These are phyloP conservation scores for Crenichthys baileyi DNA, from an alignment of 2,797 vertebrate genomes.

Conservation along the genomic window DNA sequence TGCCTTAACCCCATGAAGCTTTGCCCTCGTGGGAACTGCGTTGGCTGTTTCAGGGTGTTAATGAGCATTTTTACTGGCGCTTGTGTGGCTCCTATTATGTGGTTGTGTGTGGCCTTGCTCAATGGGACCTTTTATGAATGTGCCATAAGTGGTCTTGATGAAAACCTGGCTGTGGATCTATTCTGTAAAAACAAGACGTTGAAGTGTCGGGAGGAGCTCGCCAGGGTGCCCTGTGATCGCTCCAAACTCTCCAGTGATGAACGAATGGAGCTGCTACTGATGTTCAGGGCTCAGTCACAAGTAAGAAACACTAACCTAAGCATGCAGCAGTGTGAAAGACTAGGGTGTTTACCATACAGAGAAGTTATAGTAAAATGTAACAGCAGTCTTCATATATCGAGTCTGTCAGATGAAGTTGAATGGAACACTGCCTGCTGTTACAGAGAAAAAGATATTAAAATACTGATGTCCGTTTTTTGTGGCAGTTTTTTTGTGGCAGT, in stretches of 20 bases:
- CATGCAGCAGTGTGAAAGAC: neutral
- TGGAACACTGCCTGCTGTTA: neutral
- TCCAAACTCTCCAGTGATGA: slow-evolving; percentile 79
- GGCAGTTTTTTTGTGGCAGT: neutral
- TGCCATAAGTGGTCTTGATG: slow-evolving; percentile 88
- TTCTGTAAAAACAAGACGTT: slow-evolving; percentile 86
- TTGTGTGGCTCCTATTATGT: slow-evolving; percentile 90
- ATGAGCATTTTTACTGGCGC: slow-evolving; percentile 81
- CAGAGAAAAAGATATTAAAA: neutral
- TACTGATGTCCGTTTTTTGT: neutral
- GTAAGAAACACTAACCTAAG: slow-evolving; percentile 69
- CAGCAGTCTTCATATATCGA: neutral
- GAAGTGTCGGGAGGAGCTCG: slow-evolving; percentile 82
- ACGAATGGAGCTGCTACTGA: slow-evolving; percentile 84
- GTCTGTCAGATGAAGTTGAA: neutral
- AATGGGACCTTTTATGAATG: slow-evolving; percentile 94
- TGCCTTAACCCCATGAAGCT: slow-evolving; percentile 88
- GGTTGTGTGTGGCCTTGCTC: slow-evolving; percentile 92
- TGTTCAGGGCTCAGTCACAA: slow-evolving; percentile 93
- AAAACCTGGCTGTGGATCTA: slow-evolving; percentile 74
- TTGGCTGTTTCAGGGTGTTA: slow-evolving; percentile 77
- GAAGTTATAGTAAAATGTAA: neutral
- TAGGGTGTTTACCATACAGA: neutral
- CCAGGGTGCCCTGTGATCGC: slow-evolving; percentile 84
- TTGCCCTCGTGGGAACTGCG: slow-evolving; percentile 80